These are phyloP conservation scores for Leptinotarsa haldemani DNA, from an alignment of 2,888 invertebrate species.

Conservation along the genomic window DNA sequence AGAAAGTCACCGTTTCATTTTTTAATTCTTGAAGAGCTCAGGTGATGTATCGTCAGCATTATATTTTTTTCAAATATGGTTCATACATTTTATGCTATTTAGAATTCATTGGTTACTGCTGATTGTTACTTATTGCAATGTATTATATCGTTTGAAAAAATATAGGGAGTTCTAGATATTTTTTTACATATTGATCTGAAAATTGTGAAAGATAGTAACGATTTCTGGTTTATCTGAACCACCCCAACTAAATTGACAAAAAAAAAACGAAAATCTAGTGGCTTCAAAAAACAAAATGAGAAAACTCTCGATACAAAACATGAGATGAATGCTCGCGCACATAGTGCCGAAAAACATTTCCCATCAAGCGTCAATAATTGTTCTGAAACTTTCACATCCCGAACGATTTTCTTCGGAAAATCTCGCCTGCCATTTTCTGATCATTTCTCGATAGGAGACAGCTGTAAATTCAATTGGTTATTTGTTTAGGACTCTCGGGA, in stretches of 20 bases:
- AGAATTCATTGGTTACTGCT: too few relatives aligned
- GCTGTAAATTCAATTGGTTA: slow-evolving; percentile 41
- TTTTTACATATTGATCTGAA: too few relatives aligned
- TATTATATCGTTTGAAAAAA: too few relatives aligned
- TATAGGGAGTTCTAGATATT: too few relatives aligned
- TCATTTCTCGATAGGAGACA: slow-evolving; percentile 26
- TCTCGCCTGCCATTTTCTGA: neutral
- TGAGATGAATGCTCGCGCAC: slow-evolving; percentile 46
- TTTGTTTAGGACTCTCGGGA: slow-evolving; percentile 22
- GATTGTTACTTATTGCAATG: too few relatives aligned
- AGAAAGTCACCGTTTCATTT: too few relatives aligned
- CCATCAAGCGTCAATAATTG: slow-evolving; percentile 52
- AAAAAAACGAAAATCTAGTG: slow-evolving; percentile 37
- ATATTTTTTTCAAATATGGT: too few relatives aligned
- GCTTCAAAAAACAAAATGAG: slow-evolving; percentile 34
- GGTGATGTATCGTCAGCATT: too few relatives aligned
- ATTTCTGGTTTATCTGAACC: slow-evolving; percentile 31
- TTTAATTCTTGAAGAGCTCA: too few relatives aligned
- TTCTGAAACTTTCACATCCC: slow-evolving; percentile 53
- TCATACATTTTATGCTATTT: too few relatives aligned
- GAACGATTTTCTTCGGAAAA: slow-evolving; percentile 3
- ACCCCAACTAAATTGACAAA: slow-evolving; percentile 25
- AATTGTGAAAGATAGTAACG: too few relatives aligned
- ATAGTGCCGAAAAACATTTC: slow-evolving; percentile 50
- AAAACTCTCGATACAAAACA: slow-evolving; percentile 50